A percentile compares a stretch with the other conserved stretches of the same genome.
Conservation (phyloP, 1,140 invertebrate genomes). For the Hyles euphorbiae region DNA sequence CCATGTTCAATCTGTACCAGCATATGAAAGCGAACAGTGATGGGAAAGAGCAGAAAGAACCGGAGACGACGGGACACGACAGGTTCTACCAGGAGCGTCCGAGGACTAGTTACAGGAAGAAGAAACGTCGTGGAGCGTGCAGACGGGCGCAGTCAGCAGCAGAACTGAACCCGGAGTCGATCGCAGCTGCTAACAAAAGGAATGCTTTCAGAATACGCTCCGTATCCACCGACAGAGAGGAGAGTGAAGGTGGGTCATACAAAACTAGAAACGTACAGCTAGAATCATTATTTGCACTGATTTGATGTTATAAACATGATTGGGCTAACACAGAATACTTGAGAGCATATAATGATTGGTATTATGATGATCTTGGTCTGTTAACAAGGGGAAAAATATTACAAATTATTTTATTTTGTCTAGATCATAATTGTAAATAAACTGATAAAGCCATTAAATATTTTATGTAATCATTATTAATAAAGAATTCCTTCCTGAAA, state of each 20-base stretch:
- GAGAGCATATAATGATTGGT: too few relatives aligned
- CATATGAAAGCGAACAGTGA: constrained; percentile 80
- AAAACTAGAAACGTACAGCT: background rate
- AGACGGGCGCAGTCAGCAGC: constrained; percentile 84
- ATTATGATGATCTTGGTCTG: too few relatives aligned
- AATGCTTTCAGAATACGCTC: constrained; percentile 76
- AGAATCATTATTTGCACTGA: background rate
- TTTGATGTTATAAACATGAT: background rate
- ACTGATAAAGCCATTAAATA: too few relatives aligned
- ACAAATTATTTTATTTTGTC: too few relatives aligned
- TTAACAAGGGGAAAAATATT: too few relatives aligned
- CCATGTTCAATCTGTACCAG: constrained; percentile 87
- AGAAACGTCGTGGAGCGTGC: constrained; percentile 74
- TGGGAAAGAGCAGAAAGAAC: constrained; percentile 77
- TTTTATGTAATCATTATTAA: too few relatives aligned
- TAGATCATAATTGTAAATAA: too few relatives aligned
- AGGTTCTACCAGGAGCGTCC: constrained; percentile 82
- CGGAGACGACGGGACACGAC: constrained; percentile 84
- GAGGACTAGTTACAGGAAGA: constrained; percentile 75
- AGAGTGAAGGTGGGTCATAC: constrained; percentile 62
- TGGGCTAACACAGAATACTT: too few relatives aligned
- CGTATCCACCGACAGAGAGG: constrained; percentile 71
- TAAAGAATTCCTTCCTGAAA: too few relatives aligned
- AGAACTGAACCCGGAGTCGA: constrained; percentile 80
- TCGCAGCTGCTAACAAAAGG: constrained; percentile 79